Evolutionary conservation across 53 echinoderm and acorn worm species (phyloP).

Genomic region (Paelopatides confundens): DNA sequence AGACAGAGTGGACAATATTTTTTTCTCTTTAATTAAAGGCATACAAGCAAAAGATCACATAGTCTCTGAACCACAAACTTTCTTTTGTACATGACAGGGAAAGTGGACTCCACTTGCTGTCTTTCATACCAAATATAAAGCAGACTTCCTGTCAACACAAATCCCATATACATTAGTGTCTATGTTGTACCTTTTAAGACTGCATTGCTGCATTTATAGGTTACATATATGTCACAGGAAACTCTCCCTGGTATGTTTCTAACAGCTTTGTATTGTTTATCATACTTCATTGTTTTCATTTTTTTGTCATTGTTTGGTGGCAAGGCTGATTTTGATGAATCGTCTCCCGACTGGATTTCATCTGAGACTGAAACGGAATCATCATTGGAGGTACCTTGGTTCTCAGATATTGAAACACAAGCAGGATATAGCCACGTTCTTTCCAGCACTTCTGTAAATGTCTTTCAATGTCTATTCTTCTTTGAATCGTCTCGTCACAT

Average conservation of each 20-base stretch:
- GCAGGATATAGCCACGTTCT: background rate
- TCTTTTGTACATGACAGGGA: background rate
- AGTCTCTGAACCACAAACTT: background rate
- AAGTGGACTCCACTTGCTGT: background rate
- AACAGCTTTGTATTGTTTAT: background rate
- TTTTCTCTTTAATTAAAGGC: background rate
- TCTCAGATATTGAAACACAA: too few species aligned
- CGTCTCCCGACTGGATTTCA: too few species aligned
- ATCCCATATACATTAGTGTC: background rate
- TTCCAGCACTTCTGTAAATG: background rate
- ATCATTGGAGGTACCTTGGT: too few species aligned
- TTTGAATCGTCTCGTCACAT: background rate
- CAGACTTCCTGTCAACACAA: background rate
- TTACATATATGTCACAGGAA: background rate
- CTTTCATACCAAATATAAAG: background rate
- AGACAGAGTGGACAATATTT: background rate
- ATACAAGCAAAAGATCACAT: background rate
- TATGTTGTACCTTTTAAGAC: background rate
- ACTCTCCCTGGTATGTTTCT: background rate
- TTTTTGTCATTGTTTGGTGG: background rate
- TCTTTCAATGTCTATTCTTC: constrained; percentile 1
- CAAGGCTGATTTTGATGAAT: too few species aligned
- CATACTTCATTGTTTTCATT: background rate
- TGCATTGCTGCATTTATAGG: background rate
- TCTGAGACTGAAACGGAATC: too few species aligned